These are phyloP conservation scores for Chloebia gouldiae DNA, from an alignment of 2,113 vertebrate genomes.

Conservation along the genomic window DNA sequence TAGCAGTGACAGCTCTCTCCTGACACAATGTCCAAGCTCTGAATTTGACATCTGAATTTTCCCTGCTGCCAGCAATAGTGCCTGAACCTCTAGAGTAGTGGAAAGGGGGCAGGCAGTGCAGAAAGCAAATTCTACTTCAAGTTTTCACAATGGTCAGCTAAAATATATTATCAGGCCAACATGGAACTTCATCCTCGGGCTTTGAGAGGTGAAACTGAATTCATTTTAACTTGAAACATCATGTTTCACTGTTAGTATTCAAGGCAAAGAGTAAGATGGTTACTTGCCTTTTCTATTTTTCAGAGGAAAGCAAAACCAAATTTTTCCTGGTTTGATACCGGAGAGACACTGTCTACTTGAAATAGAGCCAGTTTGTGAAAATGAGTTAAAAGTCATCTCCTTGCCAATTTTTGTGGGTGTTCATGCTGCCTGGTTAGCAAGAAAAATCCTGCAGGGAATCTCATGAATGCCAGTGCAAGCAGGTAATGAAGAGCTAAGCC, in stretches of 20 bases:
- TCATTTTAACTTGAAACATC: conserved; percentile 6
- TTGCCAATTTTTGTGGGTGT: conserved; percentile 66
- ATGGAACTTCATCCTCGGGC: background rate
- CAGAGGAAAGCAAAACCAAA: background rate
- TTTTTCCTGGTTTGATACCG: conserved; percentile 37
- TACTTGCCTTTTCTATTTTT: conserved; percentile 33
- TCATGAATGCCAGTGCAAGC: conserved; percentile 55
- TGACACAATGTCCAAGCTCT: background rate
- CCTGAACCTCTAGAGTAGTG: background rate
- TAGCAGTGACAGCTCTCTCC: background rate
- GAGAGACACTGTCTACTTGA: conserved; percentile 45
- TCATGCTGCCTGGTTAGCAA: conserved; percentile 57
- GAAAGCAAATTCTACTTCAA: background rate
- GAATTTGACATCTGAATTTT: background rate
- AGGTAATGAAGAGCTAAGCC: conserved; percentile 58
- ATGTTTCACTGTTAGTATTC: background rate
- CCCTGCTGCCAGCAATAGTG: background rate
- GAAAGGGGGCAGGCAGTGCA: background rate
- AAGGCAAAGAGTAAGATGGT: conserved; percentile 6
- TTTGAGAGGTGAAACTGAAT: background rate
- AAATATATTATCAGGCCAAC: background rate
- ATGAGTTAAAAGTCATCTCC: conserved; percentile 59
- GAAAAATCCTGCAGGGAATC: conserved; percentile 60
- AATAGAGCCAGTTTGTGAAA: conserved; percentile 50
- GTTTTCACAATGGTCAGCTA: background rate